Conservation (phyloP, 2,797 vertebrate genomes). For the Coccyzus lansbergi region DNA sequence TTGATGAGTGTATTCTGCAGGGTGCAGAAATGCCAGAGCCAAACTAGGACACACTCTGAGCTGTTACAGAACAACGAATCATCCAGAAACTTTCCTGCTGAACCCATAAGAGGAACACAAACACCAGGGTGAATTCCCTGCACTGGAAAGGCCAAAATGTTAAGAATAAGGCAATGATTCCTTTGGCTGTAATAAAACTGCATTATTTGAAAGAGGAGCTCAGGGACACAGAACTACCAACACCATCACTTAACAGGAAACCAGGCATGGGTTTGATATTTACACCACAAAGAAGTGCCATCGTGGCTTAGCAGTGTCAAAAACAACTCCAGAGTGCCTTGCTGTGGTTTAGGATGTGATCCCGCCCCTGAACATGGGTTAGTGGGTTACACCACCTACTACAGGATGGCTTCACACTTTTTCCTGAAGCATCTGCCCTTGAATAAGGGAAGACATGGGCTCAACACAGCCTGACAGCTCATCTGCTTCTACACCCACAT, state of each 20-base stretch:
- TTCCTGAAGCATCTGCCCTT: not conserved
- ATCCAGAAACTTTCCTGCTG: not conserved
- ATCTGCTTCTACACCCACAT: rapidly evolving
- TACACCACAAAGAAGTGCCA: not conserved
- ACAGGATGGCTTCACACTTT: not conserved
- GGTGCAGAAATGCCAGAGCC: not conserved
- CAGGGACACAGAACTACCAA: not conserved
- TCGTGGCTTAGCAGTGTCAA: rapidly evolving
- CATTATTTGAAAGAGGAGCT: not conserved
- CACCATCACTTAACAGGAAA: not conserved
- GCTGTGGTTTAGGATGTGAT: not conserved
- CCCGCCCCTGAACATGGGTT: rapidly evolving
- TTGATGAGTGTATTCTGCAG: not conserved
- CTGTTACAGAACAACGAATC: not conserved
- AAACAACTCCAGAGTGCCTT: not conserved
- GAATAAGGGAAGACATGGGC: rapidly evolving
- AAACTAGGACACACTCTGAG: not conserved
- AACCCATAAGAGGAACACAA: not conserved
- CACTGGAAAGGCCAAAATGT: not conserved
- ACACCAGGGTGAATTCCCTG: not conserved
- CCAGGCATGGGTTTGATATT: not conserved
- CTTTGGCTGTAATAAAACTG: not conserved
- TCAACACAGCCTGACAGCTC: not conserved
- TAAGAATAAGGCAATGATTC: not conserved
- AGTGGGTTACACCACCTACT: too few relatives aligned